Percentiles rank a stretch among this genome's conserved stretches.
phyloP scores from a whole-genome alignment of 2,113 vertebrate genomes.

The Circaetus cinerascens region DNA sequence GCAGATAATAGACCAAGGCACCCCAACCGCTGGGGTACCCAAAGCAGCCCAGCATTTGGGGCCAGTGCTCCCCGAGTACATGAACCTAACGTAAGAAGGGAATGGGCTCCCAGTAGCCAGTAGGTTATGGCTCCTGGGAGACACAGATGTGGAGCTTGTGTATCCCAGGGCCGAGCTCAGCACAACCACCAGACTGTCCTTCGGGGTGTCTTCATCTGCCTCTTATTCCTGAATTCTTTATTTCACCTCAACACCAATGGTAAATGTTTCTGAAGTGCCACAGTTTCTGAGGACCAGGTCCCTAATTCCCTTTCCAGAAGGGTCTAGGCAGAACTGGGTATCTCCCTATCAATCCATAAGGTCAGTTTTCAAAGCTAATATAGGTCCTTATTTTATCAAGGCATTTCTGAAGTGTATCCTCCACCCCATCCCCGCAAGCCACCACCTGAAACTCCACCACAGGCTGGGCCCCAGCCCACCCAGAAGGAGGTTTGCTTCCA shows the following conservation, averaged over 20 bases:
- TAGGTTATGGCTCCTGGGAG: neutral
- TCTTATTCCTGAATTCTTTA: neutral
- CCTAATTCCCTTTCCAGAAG: neutral
- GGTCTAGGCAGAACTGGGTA: neutral
- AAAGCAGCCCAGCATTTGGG: neutral
- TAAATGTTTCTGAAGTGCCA: neutral
- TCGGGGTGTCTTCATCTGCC: neutral
- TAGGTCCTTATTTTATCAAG: neutral
- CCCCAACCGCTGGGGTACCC: neutral
- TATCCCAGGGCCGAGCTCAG: rapidly evolving
- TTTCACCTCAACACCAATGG: neutral
- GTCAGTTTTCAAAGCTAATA: neutral
- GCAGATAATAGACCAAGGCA: neutral
- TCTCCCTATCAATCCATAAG: neutral
- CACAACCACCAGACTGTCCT: neutral
- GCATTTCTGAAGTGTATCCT: neutral
- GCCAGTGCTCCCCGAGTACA: neutral
- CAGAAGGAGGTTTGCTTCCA: neutral
- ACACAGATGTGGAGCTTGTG: neutral
- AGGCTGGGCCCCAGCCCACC: too few species aligned
- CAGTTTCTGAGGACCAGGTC: neutral
- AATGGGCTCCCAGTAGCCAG: neutral
- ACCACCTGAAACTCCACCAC: neutral
- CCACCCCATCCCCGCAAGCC: neutral
- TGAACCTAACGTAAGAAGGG: neutral